phyloP scores from a whole-genome alignment of 2,797 vertebrate genomes.

The Urophycis tenuis region DNA sequence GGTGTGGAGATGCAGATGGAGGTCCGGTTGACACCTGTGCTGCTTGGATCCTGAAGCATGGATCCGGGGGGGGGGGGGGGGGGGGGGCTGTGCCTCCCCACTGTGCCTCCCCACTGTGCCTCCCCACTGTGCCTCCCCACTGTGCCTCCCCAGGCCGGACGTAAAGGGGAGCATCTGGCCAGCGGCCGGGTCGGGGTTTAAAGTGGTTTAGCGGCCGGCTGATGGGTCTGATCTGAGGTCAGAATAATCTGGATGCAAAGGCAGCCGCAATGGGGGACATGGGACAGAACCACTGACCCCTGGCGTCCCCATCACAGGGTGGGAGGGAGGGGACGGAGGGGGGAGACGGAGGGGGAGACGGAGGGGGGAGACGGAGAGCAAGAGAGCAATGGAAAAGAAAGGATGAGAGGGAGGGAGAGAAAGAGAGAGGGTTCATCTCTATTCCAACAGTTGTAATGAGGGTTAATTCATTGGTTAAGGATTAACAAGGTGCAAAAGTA shows the following conservation, averaged over 20 bases:
- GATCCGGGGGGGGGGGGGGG: no score
- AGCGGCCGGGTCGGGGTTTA: slow-evolving; percentile 38
- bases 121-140: no score
- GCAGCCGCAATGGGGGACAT: slow-evolving; percentile 82
- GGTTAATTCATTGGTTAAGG: slow-evolving; percentile 97
- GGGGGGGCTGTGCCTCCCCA: no score
- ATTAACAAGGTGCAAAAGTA: slow-evolving; percentile 95
- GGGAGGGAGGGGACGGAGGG: slow-evolving; percentile 50
- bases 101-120: no score
- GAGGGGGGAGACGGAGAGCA: slow-evolving; percentile 33
- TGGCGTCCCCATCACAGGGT: slow-evolving; percentile 56
- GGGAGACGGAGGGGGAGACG: slow-evolving; percentile 23
- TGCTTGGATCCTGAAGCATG: slow-evolving; percentile 33
- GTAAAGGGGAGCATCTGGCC: slow-evolving; percentile 56
- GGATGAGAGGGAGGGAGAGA: slow-evolving; percentile 46
- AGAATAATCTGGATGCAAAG: slow-evolving; percentile 68
- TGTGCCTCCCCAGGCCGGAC: no score
- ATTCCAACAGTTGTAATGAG: slow-evolving; percentile 91
- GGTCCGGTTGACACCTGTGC: slow-evolving; percentile 52
- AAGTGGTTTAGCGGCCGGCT: slow-evolving; percentile 59
- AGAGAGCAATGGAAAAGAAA: neutral
- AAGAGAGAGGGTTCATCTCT: slow-evolving; percentile 78
- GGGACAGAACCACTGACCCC: slow-evolving; percentile 76
- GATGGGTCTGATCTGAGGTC: slow-evolving; percentile 62
- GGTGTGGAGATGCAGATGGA: slow-evolving; percentile 12